These are phyloP conservation scores for Ictalurus furcatus DNA, from an alignment of 2,113 vertebrate genomes.

Conservation along the genomic window DNA sequence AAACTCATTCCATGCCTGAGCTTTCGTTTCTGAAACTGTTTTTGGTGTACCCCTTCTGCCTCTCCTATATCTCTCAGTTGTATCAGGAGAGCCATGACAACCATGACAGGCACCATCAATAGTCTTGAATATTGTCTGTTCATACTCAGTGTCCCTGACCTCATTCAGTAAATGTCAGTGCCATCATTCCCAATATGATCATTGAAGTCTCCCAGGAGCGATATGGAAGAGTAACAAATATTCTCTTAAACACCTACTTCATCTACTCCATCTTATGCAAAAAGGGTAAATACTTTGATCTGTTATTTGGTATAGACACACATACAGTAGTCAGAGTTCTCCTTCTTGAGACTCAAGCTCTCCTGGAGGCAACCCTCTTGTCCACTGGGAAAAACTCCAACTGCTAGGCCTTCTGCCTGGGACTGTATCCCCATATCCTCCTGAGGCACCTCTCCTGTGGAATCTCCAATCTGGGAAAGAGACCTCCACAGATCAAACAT, in stretches of 20 bases:
- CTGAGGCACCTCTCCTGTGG: neutral
- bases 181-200: neutral
- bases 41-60: neutral
- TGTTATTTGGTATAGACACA: neutral
- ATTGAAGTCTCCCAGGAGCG: neutral
- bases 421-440: neutral
- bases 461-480: neutral
- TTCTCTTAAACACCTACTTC: neutral
- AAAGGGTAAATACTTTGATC: too few relatives aligned
- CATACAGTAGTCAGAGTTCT: too few relatives aligned
- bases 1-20: neutral
- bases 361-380: neutral
- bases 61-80: too few relatives aligned
- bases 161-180: too few relatives aligned
- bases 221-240: neutral
- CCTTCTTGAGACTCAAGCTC: neutral
- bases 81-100: too few relatives aligned
- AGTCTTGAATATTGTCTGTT: too few relatives aligned
- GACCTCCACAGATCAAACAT: neutral
- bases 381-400: neutral
- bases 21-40: neutral
- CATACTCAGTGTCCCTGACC: too few relatives aligned
- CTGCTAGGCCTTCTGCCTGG: neutral
- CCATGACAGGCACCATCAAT: too few relatives aligned
- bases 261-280: too few relatives aligned